Conservation (phyloP, 92 coral and sea anemone species). For the Paramuricea clavata region DNA sequence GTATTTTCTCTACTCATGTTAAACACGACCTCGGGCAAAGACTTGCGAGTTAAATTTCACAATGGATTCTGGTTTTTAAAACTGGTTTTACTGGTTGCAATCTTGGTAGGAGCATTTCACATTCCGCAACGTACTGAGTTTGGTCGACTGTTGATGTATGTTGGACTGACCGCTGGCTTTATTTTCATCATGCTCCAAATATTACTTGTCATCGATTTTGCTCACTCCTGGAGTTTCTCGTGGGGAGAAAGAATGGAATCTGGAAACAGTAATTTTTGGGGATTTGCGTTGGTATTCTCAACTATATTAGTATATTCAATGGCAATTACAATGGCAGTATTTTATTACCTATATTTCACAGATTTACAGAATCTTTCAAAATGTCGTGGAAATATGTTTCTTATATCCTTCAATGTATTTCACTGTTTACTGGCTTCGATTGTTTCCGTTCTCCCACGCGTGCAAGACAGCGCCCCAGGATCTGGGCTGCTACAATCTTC, state of each 20-base stretch:
- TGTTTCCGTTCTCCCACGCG: slow-evolving; percentile 86
- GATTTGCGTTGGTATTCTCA: slow-evolving; percentile 88
- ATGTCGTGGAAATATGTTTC: slow-evolving; percentile 92
- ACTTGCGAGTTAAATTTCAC: slow-evolving; percentile 89
- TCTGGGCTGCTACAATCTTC: slow-evolving; percentile 96
- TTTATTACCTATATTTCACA: slow-evolving; percentile 86
- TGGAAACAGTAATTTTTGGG: slow-evolving; percentile 91
- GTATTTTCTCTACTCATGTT: slow-evolving; percentile 75
- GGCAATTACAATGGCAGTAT: slow-evolving; percentile 86
- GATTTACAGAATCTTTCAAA: slow-evolving; percentile 83
- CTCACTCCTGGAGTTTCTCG: slow-evolving; percentile 95
- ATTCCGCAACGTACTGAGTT: slow-evolving; percentile 76
- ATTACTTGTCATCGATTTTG: slow-evolving; percentile 89
- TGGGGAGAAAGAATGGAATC: slow-evolving; percentile 99
- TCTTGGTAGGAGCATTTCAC: slow-evolving; percentile 78
- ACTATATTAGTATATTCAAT: slow-evolving; percentile 88
- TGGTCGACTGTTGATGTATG: slow-evolving; percentile 92
- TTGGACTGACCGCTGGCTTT: slow-evolving; percentile 92
- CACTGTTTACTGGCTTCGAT: slow-evolving; percentile 92
- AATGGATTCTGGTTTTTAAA: slow-evolving; percentile 97
- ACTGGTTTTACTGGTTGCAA: slow-evolving; percentile 75
- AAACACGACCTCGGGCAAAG: slow-evolving; percentile 82
- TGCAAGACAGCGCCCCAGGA: slow-evolving; percentile 88
- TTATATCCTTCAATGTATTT: slow-evolving; percentile 92
- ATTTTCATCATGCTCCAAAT: slow-evolving; percentile 89